phyloP scores from a whole-genome alignment of 2,888 invertebrate genomes.

The Nomada flava region DNA sequence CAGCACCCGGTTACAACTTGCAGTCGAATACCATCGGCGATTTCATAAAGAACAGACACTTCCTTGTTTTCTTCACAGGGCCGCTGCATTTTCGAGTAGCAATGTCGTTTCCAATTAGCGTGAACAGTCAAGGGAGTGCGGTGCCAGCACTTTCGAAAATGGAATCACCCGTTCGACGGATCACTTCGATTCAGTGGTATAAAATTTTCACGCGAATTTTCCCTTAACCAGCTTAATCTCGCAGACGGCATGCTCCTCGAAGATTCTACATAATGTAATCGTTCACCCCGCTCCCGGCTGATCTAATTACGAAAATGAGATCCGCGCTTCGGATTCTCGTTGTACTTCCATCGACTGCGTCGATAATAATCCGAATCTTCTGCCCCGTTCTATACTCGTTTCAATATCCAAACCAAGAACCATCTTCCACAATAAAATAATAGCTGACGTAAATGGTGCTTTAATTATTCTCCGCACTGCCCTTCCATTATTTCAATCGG shows the following conservation, averaged over 20 bases:
- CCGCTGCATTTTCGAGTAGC: not conserved
- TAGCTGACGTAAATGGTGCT: no score
- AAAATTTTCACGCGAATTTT: constrained; percentile 53
- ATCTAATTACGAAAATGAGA: constrained; percentile 60
- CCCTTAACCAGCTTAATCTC: constrained; percentile 59
- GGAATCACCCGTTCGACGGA: not conserved
- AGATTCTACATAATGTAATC: constrained; percentile 60
- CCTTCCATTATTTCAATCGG: no score
- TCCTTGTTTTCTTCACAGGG: not conserved
- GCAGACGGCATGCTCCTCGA: constrained; percentile 47
- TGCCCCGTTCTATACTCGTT: no score
- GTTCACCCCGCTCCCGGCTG: constrained; percentile 29
- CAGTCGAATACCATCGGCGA: constrained; percentile 9
- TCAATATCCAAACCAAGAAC: no score
- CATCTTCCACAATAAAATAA: no score
- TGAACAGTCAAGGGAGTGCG: not conserved
- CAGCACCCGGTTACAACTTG: constrained; percentile 14
- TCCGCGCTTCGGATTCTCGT: constrained; percentile 1
- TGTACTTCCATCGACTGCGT: not conserved
- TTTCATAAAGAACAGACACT: not conserved
- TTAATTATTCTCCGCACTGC: no score
- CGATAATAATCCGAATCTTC: no score
- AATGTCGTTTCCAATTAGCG: not conserved
- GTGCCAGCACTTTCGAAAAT: constrained; percentile 5
- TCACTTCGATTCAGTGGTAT: constrained; percentile 29